Base-by-base conservation (phyloP, 2,113 vertebrate genomes). In the Myocastor coypus region DNA sequence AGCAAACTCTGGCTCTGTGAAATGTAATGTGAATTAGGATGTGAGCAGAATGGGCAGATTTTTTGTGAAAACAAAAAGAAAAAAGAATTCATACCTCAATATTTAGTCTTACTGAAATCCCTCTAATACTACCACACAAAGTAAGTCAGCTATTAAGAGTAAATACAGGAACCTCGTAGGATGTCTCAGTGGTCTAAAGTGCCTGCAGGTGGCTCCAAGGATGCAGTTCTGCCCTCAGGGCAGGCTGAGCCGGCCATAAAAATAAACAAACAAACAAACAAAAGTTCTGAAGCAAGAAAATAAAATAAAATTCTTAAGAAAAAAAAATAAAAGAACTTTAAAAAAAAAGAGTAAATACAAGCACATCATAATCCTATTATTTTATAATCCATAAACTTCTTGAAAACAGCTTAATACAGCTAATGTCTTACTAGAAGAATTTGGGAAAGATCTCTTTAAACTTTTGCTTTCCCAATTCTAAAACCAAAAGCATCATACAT, bases 31-130 rank as follows among this genome's bases (percentile, higher is more conserved):
- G 69, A 88, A 94, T 37, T 86, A 97, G 97, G 97, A 97, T 97
- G 96, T 98, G 97, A 97, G 97, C 97, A 95, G 96, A 97, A 96
- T 92, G 95, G 97, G 91, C 42, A 93, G 96, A 91, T 78, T 50
- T 84, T 96, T 90, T 89, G 87, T 50, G 22, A 83, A 92, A 88
- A 80, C 30, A 28, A 46, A 57, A 83, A 26, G 28, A 46, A 57
- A 83, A 26, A 66, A 63, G 73, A 30, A 8, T 26, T 68, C 37
- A 3, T 20, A 86, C n/a, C 55, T 97, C 91, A 89, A 88, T 46
- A 94, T 52, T 93, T 71, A 91, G 52, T 87, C 92, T 63, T 22
- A 94, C 1, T 88, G 83, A 93, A 93, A 66, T 94, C 59, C 6
- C 93, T 91, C 80, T 81, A 94, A 57, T 61, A 87, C 64, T 95